Evolutionary conservation across 2,888 invertebrate species (phyloP), one percentile per base, ranked within the genome.

Genomic region (Lasioglossum oenotherae): DNA sequence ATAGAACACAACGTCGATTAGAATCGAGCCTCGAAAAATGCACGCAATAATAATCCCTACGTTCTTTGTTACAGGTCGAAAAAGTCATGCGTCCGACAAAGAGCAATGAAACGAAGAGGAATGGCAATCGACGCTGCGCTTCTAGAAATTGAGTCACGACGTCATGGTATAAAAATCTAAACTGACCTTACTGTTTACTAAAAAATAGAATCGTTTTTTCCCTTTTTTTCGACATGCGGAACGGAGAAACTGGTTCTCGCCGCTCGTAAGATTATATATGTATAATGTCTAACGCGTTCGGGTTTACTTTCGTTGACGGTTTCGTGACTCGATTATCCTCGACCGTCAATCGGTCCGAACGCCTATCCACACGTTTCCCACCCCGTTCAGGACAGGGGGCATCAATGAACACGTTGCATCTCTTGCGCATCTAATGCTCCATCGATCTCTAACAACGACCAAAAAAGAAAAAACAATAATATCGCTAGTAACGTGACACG

Each of bases 101-200:
- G 82, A 82, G 72, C 46, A 71, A 71, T 41, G 41, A 69, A 84
- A 83, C 67, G 41, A 85, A 87, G 64, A 85, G 38, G 73, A 82
- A 87, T 69, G 76, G 64, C 57, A 80, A 84, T 64, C 57, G 81
- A 86, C 78, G 85, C 84, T 80, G 74, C 69, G 74, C 77, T 86
- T 76, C 77, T 82, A 87, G 85, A 89, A 88, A 81, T 80, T 87
- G 86, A 88, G 86, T 88, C 86, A 83, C 84, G 81, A 85, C 83
- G 88, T 90, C 92, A 92, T 89, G 91, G 94, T 94, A 94, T 93
- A 94, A 94, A 94, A 94, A 93, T 94, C 93, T 94, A 93, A 93
- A 94, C 93, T 93, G 94, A 93, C 93, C 93, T 93, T 93, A 84
- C 92, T 89, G 89, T 87, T 90, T 92, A 94, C 92, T 92, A 92